Base-by-base conservation (phyloP, 2,888 invertebrate species). In the Luffia ferchaultella region DNA sequence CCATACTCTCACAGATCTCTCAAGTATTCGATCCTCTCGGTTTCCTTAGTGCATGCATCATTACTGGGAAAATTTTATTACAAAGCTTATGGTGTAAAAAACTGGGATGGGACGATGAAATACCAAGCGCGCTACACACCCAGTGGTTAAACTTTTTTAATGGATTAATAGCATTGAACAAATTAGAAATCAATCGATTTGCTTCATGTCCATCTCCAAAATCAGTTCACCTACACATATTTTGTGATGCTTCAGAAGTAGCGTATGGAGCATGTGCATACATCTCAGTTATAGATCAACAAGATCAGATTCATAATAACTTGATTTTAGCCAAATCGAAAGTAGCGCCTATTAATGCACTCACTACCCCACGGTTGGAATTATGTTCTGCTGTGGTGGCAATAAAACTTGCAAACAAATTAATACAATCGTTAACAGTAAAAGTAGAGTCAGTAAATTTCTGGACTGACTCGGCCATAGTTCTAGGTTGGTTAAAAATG, bases 381-480 rank as follows among this genome's bases (percentile, higher is more conserved):
- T 48, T 64, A 1, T 63, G 62, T 47, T 62, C 57, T 3, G 62
- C 62, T 15, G 20, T 63, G n/a, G 44, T 62, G 1, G 60, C 57
- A 42, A 54, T 57, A 41, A 58, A 58, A n/a, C 44, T 63, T 0
- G 60, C 54, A 48, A 52, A 60, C 18, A 63, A 64, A 49, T 55
- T 48, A 3, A 43, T 48, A 0, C 16, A 16, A 0, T 55, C 61
- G 2, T 53, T 63, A 1, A 50, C 59, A 18, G 5, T 49, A 2
- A 42, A 56, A 0, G 12, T 61, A 12, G 43, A 3, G 2, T 48
- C 41, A 1, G 42, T 16, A 2, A 43, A 41, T 2, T 61, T 60
- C 18, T 65, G 64, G 62, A 59, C 59, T 0, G 64, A 63, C 44
- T 62, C 61, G 2, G 60, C 57, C 0, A 58, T n/a, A n/a, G n/a